Base-by-base conservation (phyloP, 2,113 vertebrate species). In the Cryptotis parvus region DNA sequence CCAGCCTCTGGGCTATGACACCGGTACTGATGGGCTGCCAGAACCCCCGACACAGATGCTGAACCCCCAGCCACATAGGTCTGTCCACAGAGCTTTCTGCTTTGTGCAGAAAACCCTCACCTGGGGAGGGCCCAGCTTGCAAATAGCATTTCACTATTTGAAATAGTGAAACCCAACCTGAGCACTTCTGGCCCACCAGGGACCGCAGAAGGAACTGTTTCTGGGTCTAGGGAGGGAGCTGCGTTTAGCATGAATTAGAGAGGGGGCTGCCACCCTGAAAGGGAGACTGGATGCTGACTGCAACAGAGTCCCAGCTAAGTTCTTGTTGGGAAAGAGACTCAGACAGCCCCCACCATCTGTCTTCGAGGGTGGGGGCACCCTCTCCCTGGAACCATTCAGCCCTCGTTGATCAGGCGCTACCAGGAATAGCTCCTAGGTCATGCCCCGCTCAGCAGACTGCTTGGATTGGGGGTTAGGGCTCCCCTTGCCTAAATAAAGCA, bases 61-160 rank as follows among this genome's bases (percentile, higher is more conserved):
- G n/a, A n/a, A n/a, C n/a, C 4, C 58, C 9, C 74, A 24, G 0
- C n/a, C 22, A 0, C 6, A 35, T 27, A 6, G 2, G 2, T 3
- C 0, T 9, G 12, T 55, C 52, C 20, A 43, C 63, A 41, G 3
- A 52, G 1, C 26, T 24, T 49, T 27, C 1, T n/a, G 31, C 3
- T 7, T 2, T n/a, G n/a, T n/a, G n/a, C n/a, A n/a, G n/a, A n/a
- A n/a, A n/a, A n/a, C n/a, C n/a, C n/a, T n/a, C n/a, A n/a, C n/a
- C n/a, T n/a, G n/a, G 14, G 3, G 43, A 37, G 49, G 74, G 26
- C n/a, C 43, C 4, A 6, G 43, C 16, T 80, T 76, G 24, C 39
- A 80, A 77, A 77, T 35, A 11, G 58, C 22, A 45, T 26, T 33
- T 26, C 0, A 0, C 12, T 58, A 16, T 49, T 6, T 77, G n/a